Percentiles rank a stretch among this genome's conserved stretches.
Evolutionary conservation across 1,140 invertebrate genomes (phyloP).

Genomic region (Euborellia annulipes): DNA sequence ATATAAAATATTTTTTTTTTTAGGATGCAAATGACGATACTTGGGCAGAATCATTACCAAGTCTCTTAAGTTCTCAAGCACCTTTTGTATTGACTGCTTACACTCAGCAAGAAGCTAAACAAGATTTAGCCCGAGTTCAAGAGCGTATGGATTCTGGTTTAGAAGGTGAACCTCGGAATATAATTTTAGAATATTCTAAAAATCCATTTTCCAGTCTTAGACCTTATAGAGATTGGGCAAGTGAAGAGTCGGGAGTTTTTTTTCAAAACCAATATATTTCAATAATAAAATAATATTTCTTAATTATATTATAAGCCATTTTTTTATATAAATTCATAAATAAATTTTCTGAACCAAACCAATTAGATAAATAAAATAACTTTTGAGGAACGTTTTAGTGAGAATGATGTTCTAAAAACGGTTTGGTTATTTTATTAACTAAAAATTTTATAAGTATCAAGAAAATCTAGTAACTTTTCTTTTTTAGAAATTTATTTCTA

Average conservation of each 20-base stretch:
- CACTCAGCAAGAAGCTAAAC: background rate
- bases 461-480: too few species aligned
- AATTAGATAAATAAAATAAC: too few species aligned
- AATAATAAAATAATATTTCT: background rate
- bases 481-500: too few species aligned
- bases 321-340: too few species aligned
- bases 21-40: background rate
- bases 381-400: too few species aligned
- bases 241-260: background rate
- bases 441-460: too few species aligned
- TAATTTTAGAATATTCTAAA: background rate
- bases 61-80: background rate
- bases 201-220: slow-evolving; percentile 2
- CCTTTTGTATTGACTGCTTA: background rate
- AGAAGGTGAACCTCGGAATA: background rate
- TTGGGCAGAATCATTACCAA: background rate
- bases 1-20: too few species aligned
- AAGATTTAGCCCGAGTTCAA: background rate
- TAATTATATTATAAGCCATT: too few species aligned
- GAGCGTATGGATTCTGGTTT: background rate
- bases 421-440: too few species aligned
- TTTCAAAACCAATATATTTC: slow-evolving; percentile 1
- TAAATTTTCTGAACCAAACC: too few species aligned
- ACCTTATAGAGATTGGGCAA: background rate
- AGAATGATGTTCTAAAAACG: too few species aligned